Conservation (phyloP, 2,113 vertebrate genomes). For the Cyrtonyx montezumae region DNA sequence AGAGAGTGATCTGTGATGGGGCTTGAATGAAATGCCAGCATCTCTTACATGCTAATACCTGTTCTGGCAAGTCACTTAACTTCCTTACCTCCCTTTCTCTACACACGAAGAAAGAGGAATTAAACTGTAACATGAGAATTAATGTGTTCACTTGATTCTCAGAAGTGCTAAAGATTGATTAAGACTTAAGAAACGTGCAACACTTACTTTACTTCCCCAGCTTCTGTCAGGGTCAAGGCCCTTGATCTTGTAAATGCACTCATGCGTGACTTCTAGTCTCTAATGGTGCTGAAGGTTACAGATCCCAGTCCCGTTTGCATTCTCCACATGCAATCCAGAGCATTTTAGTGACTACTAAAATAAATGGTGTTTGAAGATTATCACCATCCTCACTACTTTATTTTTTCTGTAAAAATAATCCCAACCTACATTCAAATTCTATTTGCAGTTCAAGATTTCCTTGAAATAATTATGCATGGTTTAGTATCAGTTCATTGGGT, state of each 20-base stretch:
- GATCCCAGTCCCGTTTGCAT: neutral
- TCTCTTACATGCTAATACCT: neutral
- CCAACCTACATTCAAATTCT: neutral
- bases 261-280: neutral
- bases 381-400: neutral
- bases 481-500: neutral
- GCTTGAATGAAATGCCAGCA: neutral
- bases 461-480: neutral
- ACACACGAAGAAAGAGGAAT: neutral
- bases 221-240: neutral
- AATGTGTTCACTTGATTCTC: neutral
- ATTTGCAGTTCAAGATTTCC: neutral
- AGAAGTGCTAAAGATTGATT: neutral
- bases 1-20: neutral
- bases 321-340: neutral
- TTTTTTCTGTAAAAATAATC: neutral
- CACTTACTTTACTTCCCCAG: neutral
- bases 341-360: neutral
- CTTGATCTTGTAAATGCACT: neutral
- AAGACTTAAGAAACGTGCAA: neutral
- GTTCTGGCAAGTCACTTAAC: neutral
- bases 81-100: neutral
- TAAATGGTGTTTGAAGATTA: neutral
- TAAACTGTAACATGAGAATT: neutral
- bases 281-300: neutral